These are phyloP conservation scores for Eclectus roratus DNA, from an alignment of 2,113 vertebrate genomes.

Conservation along the genomic window DNA sequence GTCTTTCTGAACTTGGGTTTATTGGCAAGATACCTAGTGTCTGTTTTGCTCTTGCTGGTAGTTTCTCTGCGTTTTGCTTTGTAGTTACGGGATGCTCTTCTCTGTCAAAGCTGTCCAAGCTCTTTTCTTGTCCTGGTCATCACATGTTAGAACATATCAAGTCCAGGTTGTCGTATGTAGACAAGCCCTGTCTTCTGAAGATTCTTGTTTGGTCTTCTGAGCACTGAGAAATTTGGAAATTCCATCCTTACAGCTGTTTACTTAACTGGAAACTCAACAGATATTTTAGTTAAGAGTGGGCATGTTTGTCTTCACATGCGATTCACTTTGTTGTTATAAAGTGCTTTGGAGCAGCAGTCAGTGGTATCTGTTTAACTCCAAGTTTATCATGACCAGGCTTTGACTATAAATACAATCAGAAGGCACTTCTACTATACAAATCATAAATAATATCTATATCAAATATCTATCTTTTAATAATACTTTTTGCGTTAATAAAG, in stretches of 20 bases:
- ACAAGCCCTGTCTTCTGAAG: background rate
- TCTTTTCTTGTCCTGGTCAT: background rate
- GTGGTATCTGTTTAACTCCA: background rate
- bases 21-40: background rate
- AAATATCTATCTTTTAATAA: background rate
- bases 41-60: background rate
- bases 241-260: background rate
- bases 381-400: background rate
- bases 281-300: background rate
- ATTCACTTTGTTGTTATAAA: background rate
- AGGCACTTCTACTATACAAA: background rate
- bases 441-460: background rate
- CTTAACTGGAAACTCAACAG: background rate
- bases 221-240: background rate
- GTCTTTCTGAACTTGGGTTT: background rate
- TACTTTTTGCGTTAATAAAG: background rate
- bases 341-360: background rate
- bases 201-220: background rate
- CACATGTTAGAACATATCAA: rapidly evolving
- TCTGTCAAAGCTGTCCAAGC: background rate
- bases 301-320: background rate
- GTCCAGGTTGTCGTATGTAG: background rate
- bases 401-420: background rate
- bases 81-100: background rate
- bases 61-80: background rate